phyloP scores from a whole-genome alignment of 1,140 invertebrate species.

The Euglossa dilemma region DNA sequence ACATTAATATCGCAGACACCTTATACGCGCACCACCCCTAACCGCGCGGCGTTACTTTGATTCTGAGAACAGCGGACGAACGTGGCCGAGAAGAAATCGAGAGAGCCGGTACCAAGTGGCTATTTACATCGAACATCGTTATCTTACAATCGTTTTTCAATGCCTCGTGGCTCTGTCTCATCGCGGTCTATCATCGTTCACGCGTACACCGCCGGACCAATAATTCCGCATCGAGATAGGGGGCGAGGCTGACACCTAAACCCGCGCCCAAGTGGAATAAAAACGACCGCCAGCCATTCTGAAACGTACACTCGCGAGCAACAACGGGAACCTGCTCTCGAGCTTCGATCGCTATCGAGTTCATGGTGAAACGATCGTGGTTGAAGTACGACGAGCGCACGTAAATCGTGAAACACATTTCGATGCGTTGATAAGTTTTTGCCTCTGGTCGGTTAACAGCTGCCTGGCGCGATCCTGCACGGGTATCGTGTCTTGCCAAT shows the following conservation, averaged over 20 bases:
- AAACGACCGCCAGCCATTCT: neutral
- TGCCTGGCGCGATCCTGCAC: neutral
- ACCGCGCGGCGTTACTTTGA: neutral
- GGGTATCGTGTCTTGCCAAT: neutral
- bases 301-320: neutral
- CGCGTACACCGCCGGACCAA: neutral
- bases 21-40: neutral
- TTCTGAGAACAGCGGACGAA: neutral
- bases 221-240: neutral
- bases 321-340: neutral
- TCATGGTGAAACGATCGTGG: neutral
- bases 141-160: neutral
- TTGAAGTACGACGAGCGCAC: neutral
- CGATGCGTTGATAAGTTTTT: neutral
- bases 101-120: neutral
- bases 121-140: neutral
- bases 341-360: neutral
- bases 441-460: neutral
- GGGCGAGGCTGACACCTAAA: neutral
- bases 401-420: too few relatives aligned
- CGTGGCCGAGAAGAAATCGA: neutral
- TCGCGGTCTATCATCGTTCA: neutral
- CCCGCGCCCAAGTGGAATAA: too few relatives aligned
- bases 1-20: neutral
- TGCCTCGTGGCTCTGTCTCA: neutral